A percentile compares a stretch with the other conserved stretches of the same genome.
These are phyloP conservation scores for Leiothrix lutea DNA, from an alignment of 2,113 vertebrate species.

Conservation along the genomic window DNA sequence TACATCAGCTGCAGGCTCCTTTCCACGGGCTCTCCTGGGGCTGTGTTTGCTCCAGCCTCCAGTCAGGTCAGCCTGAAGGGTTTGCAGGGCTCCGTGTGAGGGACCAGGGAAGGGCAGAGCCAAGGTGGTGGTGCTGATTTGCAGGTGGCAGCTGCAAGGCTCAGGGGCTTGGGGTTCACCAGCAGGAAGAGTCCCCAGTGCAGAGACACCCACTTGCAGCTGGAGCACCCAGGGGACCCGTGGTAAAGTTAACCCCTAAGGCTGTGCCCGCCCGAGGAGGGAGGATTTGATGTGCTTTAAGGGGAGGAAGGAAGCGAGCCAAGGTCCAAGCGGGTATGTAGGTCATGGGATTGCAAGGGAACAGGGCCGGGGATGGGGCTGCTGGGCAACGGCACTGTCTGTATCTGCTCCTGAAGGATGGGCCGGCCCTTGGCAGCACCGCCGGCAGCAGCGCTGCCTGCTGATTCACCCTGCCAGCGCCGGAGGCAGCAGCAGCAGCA, in stretches of 20 bases:
- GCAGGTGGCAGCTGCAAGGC: background rate
- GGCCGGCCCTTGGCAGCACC: background rate
- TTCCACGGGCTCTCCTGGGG: background rate
- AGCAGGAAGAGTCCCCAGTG: background rate
- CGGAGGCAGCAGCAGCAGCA: background rate
- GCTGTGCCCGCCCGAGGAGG: background rate
- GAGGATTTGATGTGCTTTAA: background rate
- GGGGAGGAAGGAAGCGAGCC: background rate
- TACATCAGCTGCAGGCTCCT: background rate
- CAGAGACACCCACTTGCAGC: background rate
- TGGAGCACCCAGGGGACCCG: background rate
- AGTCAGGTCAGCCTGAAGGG: background rate
- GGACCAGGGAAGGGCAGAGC: background rate
- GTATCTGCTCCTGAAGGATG: constrained; percentile 3
- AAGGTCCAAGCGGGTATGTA: background rate
- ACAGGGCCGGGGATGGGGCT: background rate
- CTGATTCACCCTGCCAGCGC: constrained; percentile 17
- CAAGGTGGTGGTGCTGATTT: background rate
- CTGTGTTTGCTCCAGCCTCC: background rate
- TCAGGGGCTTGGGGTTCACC: background rate
- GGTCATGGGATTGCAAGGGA: constrained; percentile 30
- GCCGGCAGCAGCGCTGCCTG: background rate
- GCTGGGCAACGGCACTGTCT: constrained; percentile 12
- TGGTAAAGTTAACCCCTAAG: rapidly evolving
- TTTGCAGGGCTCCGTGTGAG: background rate